Evolutionary conservation across 2,113 vertebrate species (phyloP), one percentile per base, ranked within the genome.

Genomic region (Tragelaphus buxtoni): DNA sequence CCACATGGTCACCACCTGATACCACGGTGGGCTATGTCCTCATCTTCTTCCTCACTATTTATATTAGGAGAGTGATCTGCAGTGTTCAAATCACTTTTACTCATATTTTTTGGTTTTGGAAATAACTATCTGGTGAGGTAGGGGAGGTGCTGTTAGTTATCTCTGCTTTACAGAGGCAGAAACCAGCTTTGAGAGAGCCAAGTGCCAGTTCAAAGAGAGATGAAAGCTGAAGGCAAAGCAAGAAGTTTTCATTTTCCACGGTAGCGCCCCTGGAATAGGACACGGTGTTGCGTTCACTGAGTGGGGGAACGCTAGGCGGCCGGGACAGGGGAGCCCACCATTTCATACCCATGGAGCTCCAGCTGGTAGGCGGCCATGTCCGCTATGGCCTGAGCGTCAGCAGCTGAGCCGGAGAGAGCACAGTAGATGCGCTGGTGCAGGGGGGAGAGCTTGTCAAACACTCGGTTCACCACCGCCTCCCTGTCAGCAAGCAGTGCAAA

Each of bases 361-460:
- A 99, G 98, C 96, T 99, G 99, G 45, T 99, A 99, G 97, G 99
- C 95, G 1, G 99, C 99, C 0, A 98, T 98, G 97, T 99, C 99
- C 0, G 99, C 99, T 0, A 99, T 97, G 26, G 99, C 99, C 97
- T 99, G 99, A 51, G 99, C 99, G 1, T 99, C 99, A 0, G 99
- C 99, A 0, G 99, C 99, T 0, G 99, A 99, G 22, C 99, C 99
- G 0, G 99, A 99, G 77, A 99, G 98, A 4, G 99, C 99, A 3
- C 99, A 99, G 98, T 99, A 99, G 97, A 99, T 99, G 61, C 97
- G 99, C 0, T 99, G 98, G 92, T 99, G 99, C 3, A 99, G 98
- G 0, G 98, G 99, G 3, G 98, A 99, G 26, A 99, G 98, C 95
- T 99, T 99, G 98, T 99, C 99, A 98, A 99, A 99, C 94, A 99